Base-by-base conservation (phyloP, 37 sponge, comb jelly and placozoan genomes). In the Chondrosia reniformis region DNA sequence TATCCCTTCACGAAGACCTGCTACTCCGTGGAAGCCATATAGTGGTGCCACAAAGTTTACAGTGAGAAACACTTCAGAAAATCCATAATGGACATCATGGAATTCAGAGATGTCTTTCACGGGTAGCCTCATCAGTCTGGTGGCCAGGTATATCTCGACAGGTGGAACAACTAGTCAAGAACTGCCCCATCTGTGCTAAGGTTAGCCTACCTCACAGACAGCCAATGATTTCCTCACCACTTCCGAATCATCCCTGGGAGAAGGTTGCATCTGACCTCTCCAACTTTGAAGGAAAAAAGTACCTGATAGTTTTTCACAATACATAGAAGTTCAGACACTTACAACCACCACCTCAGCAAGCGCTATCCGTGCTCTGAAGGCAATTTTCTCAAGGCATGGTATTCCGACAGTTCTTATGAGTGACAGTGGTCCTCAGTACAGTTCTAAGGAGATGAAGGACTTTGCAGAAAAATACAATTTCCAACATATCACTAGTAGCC, bases 31-130 rank as follows among this genome's bases (percentile, higher is more conserved):
- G 39, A 30, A 62, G 33, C 24, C 21, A 44, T 21, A 78, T 78
- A 12, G 32, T 78, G 38, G 63, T 78, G 38, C 78, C 63, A 25
- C 58, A 78, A 43, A 33, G 27, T 25, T n/a, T 62, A 43, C 78
- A 78, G 39, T 44, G 45, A 13, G 39, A n/a, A 39, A 41, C 74
- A 73, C 72, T 71, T 25, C 37, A 38, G 41, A 73, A 73, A 45
- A 73, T 73, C 22, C 74, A 73, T 28, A 41, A 24, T 73, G 74
- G 72, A 69, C 41, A 69, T 33, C 41, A 40, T 41, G 72, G 45
- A 33, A 73, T 73, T 38, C 74, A 73, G 74, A 73, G 74, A 41
- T 43, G n/a, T n/a, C n/a, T n/a, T n/a, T n/a, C n/a, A n/a, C n/a
- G n/a, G n/a, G n/a, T n/a, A n/a, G n/a, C n/a, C n/a, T n/a, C n/a